Evolutionary conservation across 2,113 vertebrate genomes (phyloP), one percentile per base, ranked within the genome.

Genomic region (Pedetes capensis): DNA sequence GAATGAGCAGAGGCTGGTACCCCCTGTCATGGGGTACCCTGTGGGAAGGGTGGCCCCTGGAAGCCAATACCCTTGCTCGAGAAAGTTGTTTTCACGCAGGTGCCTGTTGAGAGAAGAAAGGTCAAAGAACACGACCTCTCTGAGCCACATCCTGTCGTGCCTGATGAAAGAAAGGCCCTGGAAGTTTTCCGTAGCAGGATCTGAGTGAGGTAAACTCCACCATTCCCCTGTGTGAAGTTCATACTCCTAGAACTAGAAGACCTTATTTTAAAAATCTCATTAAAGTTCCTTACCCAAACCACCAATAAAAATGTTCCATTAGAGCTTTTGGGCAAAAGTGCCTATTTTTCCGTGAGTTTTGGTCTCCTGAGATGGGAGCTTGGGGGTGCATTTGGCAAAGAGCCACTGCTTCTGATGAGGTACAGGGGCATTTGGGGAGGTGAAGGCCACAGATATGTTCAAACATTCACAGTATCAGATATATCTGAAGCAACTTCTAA

Each of bases 391-490:
- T 64, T 18, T 32, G 90, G 85, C 25, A 63, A n/a, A n/a, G 91
- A 95, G 90, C 88, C 57, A 25, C 76, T 37, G 71, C 74, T 93
- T 84, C 89, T 68, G 44, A 78, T 22, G 93, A 96, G 94, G 94
- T 93, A 57, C 88, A n/a, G 47, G 87, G 95, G 57, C 44, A 64
- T 85, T 29, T 59, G 79, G 93, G 93, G 78, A 82, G 92, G 95
- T n/a, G 82, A 97, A 97, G 97, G 97, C 97, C 98, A 98, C 98
- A 63, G 95, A 78, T 95, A 95, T 91, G 97, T 95, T 98, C 96
- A 95, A 97, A 87, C 96, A 97, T 98, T 98, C 98, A 98, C 98
- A 98, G 98, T 98, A 98, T 98, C 78, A 97, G 98, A 93, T 68
- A 93, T 64, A 96, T 87, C 95, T 20, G 96, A 98, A 98, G 97